Percentiles rank a stretch among this genome's conserved stretches.
Conservation (phyloP, 2,113 vertebrate species). For the Mastomys coucha region DNA sequence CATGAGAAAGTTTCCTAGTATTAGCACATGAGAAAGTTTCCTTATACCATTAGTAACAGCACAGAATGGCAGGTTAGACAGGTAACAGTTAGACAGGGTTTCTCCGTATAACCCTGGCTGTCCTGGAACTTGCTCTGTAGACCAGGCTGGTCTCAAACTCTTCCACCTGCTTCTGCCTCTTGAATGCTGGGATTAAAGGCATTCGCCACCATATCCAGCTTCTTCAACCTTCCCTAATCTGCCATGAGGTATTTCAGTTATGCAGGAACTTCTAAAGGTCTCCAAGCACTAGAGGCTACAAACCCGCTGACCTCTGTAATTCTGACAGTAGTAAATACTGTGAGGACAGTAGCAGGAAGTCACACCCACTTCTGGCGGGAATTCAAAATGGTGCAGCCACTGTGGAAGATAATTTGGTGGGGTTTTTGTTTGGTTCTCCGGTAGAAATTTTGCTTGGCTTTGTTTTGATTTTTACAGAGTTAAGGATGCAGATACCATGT, state of each 20-base stretch:
- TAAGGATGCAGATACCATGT: neutral
- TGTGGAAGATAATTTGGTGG: neutral
- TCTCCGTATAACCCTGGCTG: neutral
- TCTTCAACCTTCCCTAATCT: neutral
- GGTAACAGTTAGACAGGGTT: neutral
- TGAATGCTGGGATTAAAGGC: neutral
- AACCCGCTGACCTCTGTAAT: neutral
- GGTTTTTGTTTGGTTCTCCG: neutral
- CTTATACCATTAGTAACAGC: too few relatives aligned
- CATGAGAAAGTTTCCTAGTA: too few relatives aligned
- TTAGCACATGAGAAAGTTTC: too few relatives aligned
- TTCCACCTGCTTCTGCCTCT: neutral
- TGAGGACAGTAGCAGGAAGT: neutral
- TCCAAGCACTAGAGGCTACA: neutral
- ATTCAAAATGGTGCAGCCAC: too few relatives aligned
- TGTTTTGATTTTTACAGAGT: neutral
- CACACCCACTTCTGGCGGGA: neutral
- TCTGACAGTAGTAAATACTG: neutral
- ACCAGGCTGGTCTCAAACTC: neutral
- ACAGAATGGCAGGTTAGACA: too few relatives aligned
- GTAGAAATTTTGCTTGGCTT: neutral
- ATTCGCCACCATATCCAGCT: neutral
- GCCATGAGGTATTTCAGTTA: neutral
- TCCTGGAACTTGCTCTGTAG: neutral
- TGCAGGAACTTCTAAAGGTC: neutral